Evolutionary conservation across 2,797 vertebrate species (phyloP).

Genomic region (Poeciliopsis paucimaculata): DNA sequence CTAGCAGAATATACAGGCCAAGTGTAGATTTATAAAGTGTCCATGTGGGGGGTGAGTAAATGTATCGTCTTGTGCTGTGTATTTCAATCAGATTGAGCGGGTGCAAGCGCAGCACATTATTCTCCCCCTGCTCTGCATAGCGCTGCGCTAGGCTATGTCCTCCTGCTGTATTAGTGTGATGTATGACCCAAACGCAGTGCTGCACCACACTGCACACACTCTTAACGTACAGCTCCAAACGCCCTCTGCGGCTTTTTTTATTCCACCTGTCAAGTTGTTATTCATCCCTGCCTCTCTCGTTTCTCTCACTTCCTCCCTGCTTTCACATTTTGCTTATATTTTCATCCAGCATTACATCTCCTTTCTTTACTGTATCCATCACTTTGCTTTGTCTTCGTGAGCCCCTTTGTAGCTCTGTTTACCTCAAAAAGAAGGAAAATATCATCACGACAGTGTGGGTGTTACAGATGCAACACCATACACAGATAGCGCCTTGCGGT

Average conservation of each 20-base stretch:
- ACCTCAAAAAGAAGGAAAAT: constrained; percentile 34
- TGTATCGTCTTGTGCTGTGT: constrained; percentile 66
- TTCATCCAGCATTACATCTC: constrained; percentile 62
- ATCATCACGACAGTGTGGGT: constrained; percentile 17
- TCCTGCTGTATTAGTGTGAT: constrained; percentile 81
- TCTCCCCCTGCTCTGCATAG: constrained; percentile 78
- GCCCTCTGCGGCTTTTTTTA: constrained; percentile 70
- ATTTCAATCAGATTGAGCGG: constrained; percentile 80
- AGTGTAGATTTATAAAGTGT: constrained; percentile 74
- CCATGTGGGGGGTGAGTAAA: constrained; percentile 69
- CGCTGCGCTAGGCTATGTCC: constrained; percentile 73
- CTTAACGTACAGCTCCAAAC: constrained; percentile 61
- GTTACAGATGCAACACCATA: constrained; percentile 1
- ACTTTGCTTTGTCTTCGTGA: constrained; percentile 62
- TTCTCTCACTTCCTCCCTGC: constrained; percentile 39
- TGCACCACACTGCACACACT: constrained; percentile 63
- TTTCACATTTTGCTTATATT: constrained; percentile 68
- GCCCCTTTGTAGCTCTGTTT: constrained; percentile 52
- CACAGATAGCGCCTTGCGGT: constrained; percentile 10
- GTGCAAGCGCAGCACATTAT: constrained; percentile 81
- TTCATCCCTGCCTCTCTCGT: constrained; percentile 67
- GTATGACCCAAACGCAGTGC: constrained; percentile 73
- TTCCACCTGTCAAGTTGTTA: constrained; percentile 78
- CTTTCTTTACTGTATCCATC: constrained; percentile 68
- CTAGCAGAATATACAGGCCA: constrained; percentile 49